Evolutionary conservation across 2,113 vertebrate genomes (phyloP), one percentile per base, ranked within the genome.

Genomic region (Eulemur macaco): DNA sequence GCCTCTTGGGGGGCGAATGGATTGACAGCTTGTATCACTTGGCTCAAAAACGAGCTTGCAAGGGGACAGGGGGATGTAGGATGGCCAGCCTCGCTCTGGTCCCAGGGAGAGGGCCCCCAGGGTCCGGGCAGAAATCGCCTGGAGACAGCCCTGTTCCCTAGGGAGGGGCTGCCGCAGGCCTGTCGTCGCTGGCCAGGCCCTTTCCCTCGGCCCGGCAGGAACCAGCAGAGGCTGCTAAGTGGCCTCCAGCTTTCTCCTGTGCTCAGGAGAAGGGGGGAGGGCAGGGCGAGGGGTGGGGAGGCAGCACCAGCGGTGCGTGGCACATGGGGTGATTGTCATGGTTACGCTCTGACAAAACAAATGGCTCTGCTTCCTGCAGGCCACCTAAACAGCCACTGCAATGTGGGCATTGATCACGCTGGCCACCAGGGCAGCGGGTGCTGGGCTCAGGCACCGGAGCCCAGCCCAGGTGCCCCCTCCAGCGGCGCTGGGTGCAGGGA

Each of bases 311-410:
- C n/a, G 64, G 93, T 68, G 94, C 96, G 97, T 96, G 97, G 50
- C 63, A 87, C 98, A 96, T 50, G 96, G 98, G 98, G 98, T 97
- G 98, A 99, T 99, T 98, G 99, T 99, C 99, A 99, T 99, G 99
- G 99, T 99, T 99, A 99, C 99, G 96, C 96, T 91, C 98, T 77
- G 98, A 96, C 98, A 99, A 99, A 99, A 99, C 98, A 99, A 99
- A 99, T 97, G 98, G 98, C 98, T 99, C 93, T 98, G 97, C 98
- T 98, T 92, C 54, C 96, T 87, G 97, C 97, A 98, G 98, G 98
- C 98, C 98, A 98, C 98, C 98, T 98, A 93, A 98, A 98, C 97
- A 98, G 96, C 98, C 94, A 81, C 92, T 64, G 96, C 97, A 97
- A 98, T 97, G 97, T 97, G 97, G 98, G 97, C 89, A 81, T 94